Conservation (phyloP, 2,888 invertebrate species). For the Nephrotoma appendiculata region DNA sequence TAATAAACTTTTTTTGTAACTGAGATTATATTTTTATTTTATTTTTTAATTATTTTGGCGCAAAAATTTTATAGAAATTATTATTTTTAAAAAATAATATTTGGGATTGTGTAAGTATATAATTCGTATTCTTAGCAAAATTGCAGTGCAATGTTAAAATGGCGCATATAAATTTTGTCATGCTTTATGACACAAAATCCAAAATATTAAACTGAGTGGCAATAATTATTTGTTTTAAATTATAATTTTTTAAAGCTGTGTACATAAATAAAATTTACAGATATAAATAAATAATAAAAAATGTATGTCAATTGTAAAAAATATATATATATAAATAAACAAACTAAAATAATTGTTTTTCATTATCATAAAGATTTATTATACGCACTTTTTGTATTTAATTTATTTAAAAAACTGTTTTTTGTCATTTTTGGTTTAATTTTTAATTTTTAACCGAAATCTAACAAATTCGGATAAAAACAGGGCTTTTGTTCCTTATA, state of each 20-base stretch:
- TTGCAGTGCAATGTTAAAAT: not conserved
- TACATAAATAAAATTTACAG: not conserved
- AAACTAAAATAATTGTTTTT: not conserved
- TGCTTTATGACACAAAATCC: not conserved
- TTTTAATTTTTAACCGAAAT: not conserved
- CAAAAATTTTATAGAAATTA: not conserved
- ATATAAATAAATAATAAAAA: not conserved
- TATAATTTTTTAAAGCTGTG: not conserved
- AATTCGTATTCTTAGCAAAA: not conserved
- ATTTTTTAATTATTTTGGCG: not conserved
- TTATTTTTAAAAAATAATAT: not conserved
- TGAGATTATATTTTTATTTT: not conserved
- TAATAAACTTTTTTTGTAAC: not conserved
- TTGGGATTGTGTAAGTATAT: not conserved
- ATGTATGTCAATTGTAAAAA: not conserved
- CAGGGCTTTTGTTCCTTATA: slow-evolving; percentile 20
- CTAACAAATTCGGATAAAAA: slow-evolving; percentile 21
- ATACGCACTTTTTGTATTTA: not conserved
- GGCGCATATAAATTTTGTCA: not conserved
- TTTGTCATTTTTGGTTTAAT: not conserved
- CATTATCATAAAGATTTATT: not conserved
- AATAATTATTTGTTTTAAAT: not conserved
- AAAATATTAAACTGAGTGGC: not conserved
- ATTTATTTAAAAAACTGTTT: not conserved
- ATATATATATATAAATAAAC: not conserved